A percentile compares a stretch with the other conserved stretches of the same genome.
These are phyloP conservation scores for Limulus polyphemus DNA, from an alignment of 2,888 invertebrate species.

Conservation along the genomic window DNA sequence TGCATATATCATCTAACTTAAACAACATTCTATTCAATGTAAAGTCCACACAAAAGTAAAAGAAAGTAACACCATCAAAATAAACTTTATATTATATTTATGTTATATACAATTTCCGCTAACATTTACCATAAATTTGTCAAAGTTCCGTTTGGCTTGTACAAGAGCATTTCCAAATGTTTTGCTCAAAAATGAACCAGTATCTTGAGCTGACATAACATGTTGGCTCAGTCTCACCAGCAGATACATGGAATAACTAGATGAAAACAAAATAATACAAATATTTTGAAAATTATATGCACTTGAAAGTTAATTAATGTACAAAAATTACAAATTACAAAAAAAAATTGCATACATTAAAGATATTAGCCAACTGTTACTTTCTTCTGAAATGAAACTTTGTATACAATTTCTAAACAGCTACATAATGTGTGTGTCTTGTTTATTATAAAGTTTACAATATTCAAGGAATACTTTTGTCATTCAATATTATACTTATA, in stretches of 20 bases:
- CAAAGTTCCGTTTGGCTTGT: conserved; percentile 78
- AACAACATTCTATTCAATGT: too few species aligned
- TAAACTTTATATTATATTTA: too few species aligned
- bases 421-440: too few species aligned
- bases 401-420: too few species aligned
- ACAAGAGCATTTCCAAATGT: conserved; percentile 73
- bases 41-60: too few species aligned
- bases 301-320: too few species aligned
- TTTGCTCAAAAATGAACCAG: conserved; percentile 73
- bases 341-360: conserved; percentile 7
- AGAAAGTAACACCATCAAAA: too few species aligned
- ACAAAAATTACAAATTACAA: conserved; percentile 24
- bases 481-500: too few species aligned
- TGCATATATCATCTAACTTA: too few species aligned
- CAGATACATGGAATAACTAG: conserved; percentile 83
- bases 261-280: conserved; percentile 22
- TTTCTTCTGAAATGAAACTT: not conserved
- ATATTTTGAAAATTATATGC: too few species aligned
- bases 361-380: not conserved
- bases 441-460: too few species aligned
- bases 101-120: not conserved
- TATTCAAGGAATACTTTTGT: too few species aligned
- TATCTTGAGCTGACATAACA: conserved; percentile 75
- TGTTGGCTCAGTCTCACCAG: conserved; percentile 83
- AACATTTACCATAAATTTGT: conserved; percentile 60